Evolutionary conservation across 2,113 vertebrate genomes (phyloP).

Genomic region (Otus sunia): DNA sequence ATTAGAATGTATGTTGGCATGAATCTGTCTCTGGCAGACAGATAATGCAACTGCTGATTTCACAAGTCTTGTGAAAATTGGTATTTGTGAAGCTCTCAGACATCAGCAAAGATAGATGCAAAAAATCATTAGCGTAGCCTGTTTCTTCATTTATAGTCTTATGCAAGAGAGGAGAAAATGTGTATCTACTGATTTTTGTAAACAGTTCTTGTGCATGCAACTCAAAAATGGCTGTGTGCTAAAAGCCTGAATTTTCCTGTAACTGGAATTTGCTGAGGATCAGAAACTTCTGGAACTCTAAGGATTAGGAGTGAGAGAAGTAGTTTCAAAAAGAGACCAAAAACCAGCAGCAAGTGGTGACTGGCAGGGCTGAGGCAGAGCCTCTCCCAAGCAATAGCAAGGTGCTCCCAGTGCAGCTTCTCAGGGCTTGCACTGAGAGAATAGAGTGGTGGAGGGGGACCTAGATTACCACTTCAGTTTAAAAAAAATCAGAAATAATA

Average conservation of each 20-base stretch:
- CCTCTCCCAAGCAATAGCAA: accelerated
- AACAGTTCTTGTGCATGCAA: background rate
- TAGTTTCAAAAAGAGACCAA: background rate
- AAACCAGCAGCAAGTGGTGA: background rate
- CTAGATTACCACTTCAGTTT: background rate
- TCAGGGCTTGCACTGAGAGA: background rate
- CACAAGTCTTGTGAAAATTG: constrained; percentile 19
- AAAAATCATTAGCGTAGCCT: background rate
- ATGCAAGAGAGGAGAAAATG: background rate
- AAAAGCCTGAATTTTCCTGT: background rate
- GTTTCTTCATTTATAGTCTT: background rate
- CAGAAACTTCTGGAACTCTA: background rate
- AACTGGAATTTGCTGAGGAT: background rate
- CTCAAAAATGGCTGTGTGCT: background rate
- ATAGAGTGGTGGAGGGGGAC: accelerated
- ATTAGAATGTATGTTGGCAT: background rate
- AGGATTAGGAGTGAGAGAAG: background rate
- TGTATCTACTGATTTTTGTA: background rate
- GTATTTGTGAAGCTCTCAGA: background rate
- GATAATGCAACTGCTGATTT: constrained; percentile 1
- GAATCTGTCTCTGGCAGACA: background rate
- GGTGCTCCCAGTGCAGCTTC: background rate
- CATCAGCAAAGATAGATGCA: background rate
- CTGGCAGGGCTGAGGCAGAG: background rate
- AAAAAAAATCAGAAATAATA: background rate